phyloP scores from a whole-genome alignment of 2,113 vertebrate genomes.

The Mola mola region DNA sequence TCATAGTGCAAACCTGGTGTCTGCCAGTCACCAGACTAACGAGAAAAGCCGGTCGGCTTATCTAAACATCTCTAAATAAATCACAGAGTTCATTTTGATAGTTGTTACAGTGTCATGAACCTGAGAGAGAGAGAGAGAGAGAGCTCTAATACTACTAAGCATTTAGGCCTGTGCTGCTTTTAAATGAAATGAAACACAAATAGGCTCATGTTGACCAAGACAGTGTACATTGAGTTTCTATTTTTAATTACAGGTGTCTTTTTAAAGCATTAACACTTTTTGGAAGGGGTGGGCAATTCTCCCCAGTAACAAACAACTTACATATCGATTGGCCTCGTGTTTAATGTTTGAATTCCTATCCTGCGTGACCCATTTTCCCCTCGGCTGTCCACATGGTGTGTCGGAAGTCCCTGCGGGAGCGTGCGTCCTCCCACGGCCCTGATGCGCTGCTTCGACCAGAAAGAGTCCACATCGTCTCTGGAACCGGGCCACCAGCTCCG shows the following conservation, averaged over 20 bases:
- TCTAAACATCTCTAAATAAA: background rate
- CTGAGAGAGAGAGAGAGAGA: no score
- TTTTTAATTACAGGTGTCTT: no score
- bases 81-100: background rate
- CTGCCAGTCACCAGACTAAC: constrained; percentile 63
- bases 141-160: no score
- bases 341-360: constrained; percentile 60
- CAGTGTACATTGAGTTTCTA: no score
- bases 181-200: no score
- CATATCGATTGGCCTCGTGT: constrained; percentile 31
- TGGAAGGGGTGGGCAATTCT: no score
- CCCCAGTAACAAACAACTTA: constrained; percentile 30
- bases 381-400: constrained; percentile 1
- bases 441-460: constrained; percentile 49
- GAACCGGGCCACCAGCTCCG: constrained; percentile 88
- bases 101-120: no score
- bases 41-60: constrained; percentile 71
- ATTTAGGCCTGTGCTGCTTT: no score
- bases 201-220: no score
- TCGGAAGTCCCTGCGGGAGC: background rate
- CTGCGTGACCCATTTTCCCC: constrained; percentile 13
- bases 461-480: constrained; percentile 90
- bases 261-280: no score
- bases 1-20: background rate
- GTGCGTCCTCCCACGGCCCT: background rate